phyloP scores from a whole-genome alignment of 2,113 vertebrate genomes.

The Nothobranchius kuhntae region DNA sequence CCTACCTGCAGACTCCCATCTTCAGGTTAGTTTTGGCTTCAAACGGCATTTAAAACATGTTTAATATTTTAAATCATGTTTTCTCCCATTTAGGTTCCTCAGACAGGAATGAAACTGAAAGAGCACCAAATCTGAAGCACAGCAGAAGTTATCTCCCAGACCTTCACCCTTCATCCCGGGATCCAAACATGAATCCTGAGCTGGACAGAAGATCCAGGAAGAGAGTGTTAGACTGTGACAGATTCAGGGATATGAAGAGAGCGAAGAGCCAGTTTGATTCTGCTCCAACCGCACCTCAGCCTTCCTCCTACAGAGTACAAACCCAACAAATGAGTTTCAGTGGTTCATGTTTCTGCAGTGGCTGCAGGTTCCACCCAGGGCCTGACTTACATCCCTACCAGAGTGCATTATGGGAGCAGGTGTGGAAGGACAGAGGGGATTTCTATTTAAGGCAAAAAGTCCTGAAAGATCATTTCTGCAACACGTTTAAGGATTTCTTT shows the following conservation, averaged over 20 bases:
- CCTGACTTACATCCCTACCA: constrained; percentile 81
- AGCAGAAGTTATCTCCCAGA: constrained; percentile 27
- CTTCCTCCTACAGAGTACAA: constrained; percentile 31
- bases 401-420: constrained; percentile 84
- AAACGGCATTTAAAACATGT: not conserved
- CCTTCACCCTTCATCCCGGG: constrained; percentile 43
- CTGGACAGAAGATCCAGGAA: constrained; percentile 79
- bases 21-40: constrained; percentile 76
- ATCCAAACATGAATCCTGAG: constrained; percentile 68
- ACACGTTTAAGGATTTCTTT: too few relatives aligned
- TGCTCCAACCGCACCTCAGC: constrained; percentile 65
- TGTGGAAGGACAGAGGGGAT: constrained; percentile 76
- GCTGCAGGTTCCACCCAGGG: constrained; percentile 71
- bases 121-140: constrained; percentile 64
- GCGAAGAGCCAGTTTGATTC: constrained; percentile 74
- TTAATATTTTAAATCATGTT: not conserved
- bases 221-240: constrained; percentile 68
- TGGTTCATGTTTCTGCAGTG: constrained; percentile 42
- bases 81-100: constrained; percentile 78
- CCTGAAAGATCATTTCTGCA: constrained; percentile 23
- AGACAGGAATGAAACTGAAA: constrained; percentile 68
- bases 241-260: constrained; percentile 79
- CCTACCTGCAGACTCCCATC: constrained; percentile 79
- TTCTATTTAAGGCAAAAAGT: constrained; percentile 32
- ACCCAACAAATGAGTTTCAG: not conserved